A percentile compares a stretch with the other conserved stretches of the same genome.
Evolutionary conservation across 2,888 invertebrate genomes (phyloP).

Genomic region (Salticus scenicus): DNA sequence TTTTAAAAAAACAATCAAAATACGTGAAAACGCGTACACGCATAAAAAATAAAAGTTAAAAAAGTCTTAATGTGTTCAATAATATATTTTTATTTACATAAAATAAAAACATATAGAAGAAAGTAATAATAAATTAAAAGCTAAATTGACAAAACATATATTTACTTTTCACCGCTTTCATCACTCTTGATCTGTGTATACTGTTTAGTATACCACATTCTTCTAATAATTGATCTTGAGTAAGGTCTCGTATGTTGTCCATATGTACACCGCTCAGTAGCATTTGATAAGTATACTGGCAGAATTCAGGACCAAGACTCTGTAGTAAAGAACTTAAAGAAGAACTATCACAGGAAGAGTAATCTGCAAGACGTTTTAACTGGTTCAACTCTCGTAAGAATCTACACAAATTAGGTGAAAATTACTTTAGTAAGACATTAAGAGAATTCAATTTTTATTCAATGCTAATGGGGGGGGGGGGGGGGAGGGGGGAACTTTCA

Average conservation of each 20-base stretch:
- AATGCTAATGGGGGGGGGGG: not conserved
- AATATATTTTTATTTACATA: too few species aligned
- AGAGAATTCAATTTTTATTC: not conserved
- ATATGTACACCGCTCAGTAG: slow-evolving; percentile 96
- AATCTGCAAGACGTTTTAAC: slow-evolving; percentile 96
- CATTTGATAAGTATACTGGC: slow-evolving; percentile 97
- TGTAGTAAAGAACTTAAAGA: slow-evolving; percentile 90
- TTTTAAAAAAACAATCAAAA: too few species aligned
- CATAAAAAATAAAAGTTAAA: too few species aligned
- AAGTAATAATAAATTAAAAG: too few species aligned
- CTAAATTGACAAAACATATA: too few species aligned
- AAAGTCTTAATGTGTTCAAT: too few species aligned
- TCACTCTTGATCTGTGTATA: slow-evolving; percentile 92
- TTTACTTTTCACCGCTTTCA: slow-evolving; percentile 67
- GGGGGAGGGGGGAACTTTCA: not conserved
- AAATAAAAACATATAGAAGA: too few species aligned
- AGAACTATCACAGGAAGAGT: slow-evolving; percentile 93
- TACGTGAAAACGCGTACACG: too few species aligned
- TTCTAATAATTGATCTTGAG: slow-evolving; percentile 91
- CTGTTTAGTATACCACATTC: slow-evolving; percentile 96
- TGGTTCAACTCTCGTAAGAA: slow-evolving; percentile 94
- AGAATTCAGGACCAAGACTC: slow-evolving; percentile 88
- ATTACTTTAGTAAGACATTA: not conserved
- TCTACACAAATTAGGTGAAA: too few species aligned
- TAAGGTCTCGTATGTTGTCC: slow-evolving; percentile 85